Base-by-base conservation (phyloP, 2,888 invertebrate species). In the Pristionchus maxplancki region DNA sequence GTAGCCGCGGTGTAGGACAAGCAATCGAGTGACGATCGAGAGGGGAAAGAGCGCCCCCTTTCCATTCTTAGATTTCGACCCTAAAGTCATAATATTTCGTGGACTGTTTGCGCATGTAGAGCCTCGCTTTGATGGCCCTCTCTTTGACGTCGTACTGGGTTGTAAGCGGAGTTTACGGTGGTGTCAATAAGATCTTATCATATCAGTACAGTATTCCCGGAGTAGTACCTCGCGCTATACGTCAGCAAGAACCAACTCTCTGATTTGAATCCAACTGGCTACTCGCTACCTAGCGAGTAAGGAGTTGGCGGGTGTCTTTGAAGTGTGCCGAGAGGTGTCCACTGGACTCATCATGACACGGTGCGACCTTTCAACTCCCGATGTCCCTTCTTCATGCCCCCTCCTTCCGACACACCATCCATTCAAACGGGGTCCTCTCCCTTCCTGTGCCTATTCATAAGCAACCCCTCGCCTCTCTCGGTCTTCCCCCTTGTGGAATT, bases 31-130 rank as follows among this genome's bases (percentile, higher is more conserved):
- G 15, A 31, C 71, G 24, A 71, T 13, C 24, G 71, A 28, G n/a
- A n/a, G 37, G 67, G 24, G 71, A 40, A 40, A 31, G 78, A 8
- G 78, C 44, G 44, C 24, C 44, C 44, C 44, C 44, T 44, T 78
- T 44, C 78, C 78, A 78, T 78, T 78, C 78, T 78, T 78, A 78
- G 78, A 78, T 78, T 78, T 78, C 78, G 15, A 78, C 78, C 78
- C 78, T 78, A 78, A 78, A 78, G 78, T 78, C 78, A 78, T 78
- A 78, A 78, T 78, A 78, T 40, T 78, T 48, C 78, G 71, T 44
- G 44, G 71, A 74, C 0, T 71, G 71, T 71, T 71, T 71, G 71
- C 71, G 20, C 64, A 17, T 64, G 64, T 15, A 44, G 64, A 31
- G 34, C 78, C 37, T 24, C 20, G 20, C 44, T 44, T 78, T 78